Base-by-base conservation (phyloP, 1,140 invertebrate genomes). In the Spodoptera frugiperda region DNA sequence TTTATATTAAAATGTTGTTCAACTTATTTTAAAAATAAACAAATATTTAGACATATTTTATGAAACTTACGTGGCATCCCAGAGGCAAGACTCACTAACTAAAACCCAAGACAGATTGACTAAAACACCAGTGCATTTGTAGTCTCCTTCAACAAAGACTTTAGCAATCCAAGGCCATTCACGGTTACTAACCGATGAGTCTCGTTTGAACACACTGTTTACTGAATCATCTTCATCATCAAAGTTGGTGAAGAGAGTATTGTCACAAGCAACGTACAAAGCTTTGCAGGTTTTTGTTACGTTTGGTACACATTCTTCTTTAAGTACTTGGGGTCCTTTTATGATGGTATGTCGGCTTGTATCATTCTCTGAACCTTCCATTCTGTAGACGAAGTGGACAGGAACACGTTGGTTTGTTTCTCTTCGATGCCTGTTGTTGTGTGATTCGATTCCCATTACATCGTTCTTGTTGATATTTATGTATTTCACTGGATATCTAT, bases 81-180 rank as follows among this genome's bases (percentile, higher is more conserved):
- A 83, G 14, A 94, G 82, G 63, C 96, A 97, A 5, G 91, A 89
- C 3, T 94, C 87, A 74, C 95, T 95, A 1, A 96, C 94, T 19
- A 97, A 76, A 44, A 97, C 89, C 96, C 96, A 97, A 25, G 95
- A 89, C 2, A 88, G 73, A 80, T 96, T 94, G n/a, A 97, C 86
- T 68, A 96, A 92, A 72, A 95, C 93, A 1, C 96, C 97, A 12
- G 95, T 93, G 84, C 97, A 97, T 84, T 90, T 95, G 78, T 96
- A 96, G 33, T 88, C 83, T 19, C 97, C 96, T 84, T 97, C 95
- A 0, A 95, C 91, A 87, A 95, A 96, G 46, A 97, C 90, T 78
- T 96, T 96, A 0, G 95, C 96, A 77, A 96, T 90, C 97, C 97
- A 97, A 0, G 97, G 96, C 94, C 95, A 95, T 53, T 90, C 82